These are phyloP conservation scores for Diabrotica undecimpunctata DNA, from an alignment of 1,140 invertebrate genomes.

Conservation along the genomic window DNA sequence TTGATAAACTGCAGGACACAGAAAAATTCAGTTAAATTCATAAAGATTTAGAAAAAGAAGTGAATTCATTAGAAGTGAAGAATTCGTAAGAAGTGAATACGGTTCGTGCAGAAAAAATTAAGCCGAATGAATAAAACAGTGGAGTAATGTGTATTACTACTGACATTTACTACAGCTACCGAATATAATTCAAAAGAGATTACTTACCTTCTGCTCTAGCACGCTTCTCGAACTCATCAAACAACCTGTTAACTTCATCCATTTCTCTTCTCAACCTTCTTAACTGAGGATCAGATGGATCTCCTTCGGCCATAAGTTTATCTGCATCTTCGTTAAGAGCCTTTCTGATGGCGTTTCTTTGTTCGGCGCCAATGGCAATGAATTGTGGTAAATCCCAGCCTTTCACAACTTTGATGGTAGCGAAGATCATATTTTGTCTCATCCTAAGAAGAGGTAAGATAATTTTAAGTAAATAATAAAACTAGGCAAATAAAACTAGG, in stretches of 20 bases:
- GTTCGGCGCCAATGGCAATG: conserved; percentile 90
- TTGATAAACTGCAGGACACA: no score
- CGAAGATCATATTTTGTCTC: conserved; percentile 97
- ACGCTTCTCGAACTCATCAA: conserved; percentile 88
- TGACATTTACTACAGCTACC: no score
- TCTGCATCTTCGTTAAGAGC: conserved; percentile 96
- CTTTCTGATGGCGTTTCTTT: conserved; percentile 89
- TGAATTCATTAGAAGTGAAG: no score
- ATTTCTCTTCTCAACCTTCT: conserved; percentile 85
- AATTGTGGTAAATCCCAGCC: conserved; percentile 60
- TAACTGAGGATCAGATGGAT: conserved; percentile 89
- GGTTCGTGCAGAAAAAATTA: no score
- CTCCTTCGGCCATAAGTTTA: conserved; percentile 88
- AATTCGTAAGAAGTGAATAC: no score
- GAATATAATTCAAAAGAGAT: conserved; percentile 5
- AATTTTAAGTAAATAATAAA: background rate
- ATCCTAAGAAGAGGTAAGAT: conserved; percentile 53
- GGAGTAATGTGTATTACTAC: no score
- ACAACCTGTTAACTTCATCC: conserved; percentile 91
- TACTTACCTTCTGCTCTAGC: conserved; percentile 71
- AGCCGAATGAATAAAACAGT: no score
- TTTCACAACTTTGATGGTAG: conserved; percentile 95
- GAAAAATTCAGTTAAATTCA: no score
- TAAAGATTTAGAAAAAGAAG: no score
- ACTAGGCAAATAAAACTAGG: no score